Evolutionary conservation across 1,140 invertebrate genomes (phyloP).

Genomic region (Aphaenogaster floridana): DNA sequence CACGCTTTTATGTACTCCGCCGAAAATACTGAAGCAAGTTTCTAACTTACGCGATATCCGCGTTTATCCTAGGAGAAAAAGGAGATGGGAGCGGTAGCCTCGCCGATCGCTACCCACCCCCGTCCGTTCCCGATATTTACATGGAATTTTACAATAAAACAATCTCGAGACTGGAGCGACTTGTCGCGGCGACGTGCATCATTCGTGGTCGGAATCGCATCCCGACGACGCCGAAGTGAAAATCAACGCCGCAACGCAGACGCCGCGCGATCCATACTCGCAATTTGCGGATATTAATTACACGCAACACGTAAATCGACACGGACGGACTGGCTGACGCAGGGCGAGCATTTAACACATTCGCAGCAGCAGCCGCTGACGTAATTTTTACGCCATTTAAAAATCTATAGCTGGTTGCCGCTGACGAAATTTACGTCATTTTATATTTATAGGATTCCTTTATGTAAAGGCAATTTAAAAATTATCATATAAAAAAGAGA

Average conservation of each 20-base stretch:
- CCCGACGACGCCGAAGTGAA: neutral
- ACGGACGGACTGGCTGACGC: slow-evolving; percentile 51
- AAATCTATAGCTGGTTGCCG: no score
- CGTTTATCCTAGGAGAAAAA: slow-evolving; percentile 2
- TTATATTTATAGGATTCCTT: no score
- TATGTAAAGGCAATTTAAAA: no score
- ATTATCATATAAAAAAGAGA: no score
- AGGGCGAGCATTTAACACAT: neutral
- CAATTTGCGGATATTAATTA: slow-evolving; percentile 23
- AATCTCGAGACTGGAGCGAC: slow-evolving; percentile 36
- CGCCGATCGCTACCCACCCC: slow-evolving; percentile 13
- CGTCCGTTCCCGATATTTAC: slow-evolving; percentile 33
- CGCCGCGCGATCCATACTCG: slow-evolving; percentile 4
- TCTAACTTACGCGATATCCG: slow-evolving; percentile 7
- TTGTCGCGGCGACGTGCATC: slow-evolving; percentile 15
- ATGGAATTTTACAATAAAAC: slow-evolving; percentile 33
- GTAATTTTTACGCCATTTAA: no score
- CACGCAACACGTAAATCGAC: slow-evolving; percentile 50
- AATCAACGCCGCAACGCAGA: neutral
- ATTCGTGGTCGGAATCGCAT: slow-evolving; percentile 8
- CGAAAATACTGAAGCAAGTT: slow-evolving; percentile 38
- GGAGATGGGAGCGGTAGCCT: neutral
- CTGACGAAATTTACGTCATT: no score
- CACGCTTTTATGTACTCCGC: slow-evolving; percentile 41
- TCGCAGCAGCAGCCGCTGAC: no score